A percentile compares a stretch with the other conserved stretches of the same genome.
phyloP scores from a whole-genome alignment of 2,113 vertebrate species.

The Ceyx melanurus region DNA sequence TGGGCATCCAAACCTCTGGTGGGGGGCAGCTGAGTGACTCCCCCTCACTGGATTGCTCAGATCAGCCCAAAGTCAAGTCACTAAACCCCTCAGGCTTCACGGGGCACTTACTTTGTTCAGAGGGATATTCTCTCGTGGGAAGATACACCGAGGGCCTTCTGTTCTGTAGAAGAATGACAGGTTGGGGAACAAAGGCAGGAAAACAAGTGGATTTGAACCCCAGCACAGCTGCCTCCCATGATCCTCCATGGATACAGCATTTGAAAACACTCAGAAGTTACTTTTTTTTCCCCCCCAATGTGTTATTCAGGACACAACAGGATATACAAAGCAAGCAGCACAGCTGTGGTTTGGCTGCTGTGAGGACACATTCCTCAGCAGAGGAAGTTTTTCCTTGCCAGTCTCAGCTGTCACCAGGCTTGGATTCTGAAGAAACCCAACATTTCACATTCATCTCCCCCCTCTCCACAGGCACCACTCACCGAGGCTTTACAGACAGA shows the following conservation, averaged over 20 bases:
- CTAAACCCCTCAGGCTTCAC: background rate
- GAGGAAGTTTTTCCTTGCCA: background rate
- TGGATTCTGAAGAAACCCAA: background rate
- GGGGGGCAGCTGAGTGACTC: too few relatives aligned
- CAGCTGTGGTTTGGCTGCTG: background rate
- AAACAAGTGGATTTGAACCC: background rate
- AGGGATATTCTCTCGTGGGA: slow-evolving; percentile 93
- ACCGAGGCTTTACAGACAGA: slow-evolving; percentile 99
- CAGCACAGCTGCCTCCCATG: background rate
- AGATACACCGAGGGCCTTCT: slow-evolving; percentile 95
- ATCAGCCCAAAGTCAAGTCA: background rate
- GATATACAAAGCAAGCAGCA: background rate
- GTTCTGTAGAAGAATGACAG: slow-evolving; percentile 77
- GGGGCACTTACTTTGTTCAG: slow-evolving; percentile 90
- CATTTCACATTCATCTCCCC: background rate
- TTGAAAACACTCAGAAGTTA: background rate
- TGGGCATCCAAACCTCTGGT: too few relatives aligned
- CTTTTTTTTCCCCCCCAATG: accelerated
- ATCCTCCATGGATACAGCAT: background rate
- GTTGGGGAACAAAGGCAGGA: background rate
- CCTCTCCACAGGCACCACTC: slow-evolving; percentile 49
- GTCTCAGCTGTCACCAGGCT: background rate
- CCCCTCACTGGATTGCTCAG: background rate
- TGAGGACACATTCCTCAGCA: background rate
- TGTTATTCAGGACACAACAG: background rate